phyloP scores from a whole-genome alignment of 2,113 vertebrate genomes.

The Rhynchomys soricoides region DNA sequence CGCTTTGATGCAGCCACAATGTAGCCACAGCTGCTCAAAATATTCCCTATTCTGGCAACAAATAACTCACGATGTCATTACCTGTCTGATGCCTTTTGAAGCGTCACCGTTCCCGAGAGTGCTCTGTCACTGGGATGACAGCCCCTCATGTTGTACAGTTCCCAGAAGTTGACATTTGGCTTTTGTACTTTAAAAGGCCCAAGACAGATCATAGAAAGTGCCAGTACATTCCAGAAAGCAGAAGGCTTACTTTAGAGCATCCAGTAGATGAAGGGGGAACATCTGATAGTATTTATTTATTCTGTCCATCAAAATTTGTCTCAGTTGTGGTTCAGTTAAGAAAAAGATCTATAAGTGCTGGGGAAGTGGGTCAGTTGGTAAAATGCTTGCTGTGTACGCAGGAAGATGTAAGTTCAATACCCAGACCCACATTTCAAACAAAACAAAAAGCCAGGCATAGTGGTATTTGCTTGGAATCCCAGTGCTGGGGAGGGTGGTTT shows the following conservation, averaged over 20 bases:
- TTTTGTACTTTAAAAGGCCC: slow-evolving; percentile 76
- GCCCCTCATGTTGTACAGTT: slow-evolving; percentile 70
- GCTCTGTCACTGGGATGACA: slow-evolving; percentile 76
- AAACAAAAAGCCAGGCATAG: neutral
- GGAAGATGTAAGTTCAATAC: neutral
- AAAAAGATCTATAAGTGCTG: neutral
- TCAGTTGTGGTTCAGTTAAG: slow-evolving; percentile 6
- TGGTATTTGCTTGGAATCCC: neutral
- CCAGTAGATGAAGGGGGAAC: neutral
- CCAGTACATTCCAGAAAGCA: slow-evolving; percentile 60
- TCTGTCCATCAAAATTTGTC: neutral
- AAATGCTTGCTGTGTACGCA: neutral
- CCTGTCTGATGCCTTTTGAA: slow-evolving; percentile 76
- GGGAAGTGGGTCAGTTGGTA: too few species aligned
- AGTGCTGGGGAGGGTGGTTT: too few species aligned
- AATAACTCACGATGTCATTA: slow-evolving; percentile 68
- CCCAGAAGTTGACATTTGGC: slow-evolving; percentile 72
- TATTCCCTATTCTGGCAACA: slow-evolving; percentile 58
- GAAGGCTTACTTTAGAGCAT: neutral
- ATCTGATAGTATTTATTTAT: neutral
- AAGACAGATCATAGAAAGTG: slow-evolving; percentile 65
- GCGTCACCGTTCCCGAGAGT: slow-evolving; percentile 4
- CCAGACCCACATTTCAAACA: neutral
- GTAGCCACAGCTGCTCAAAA: slow-evolving; percentile 45
- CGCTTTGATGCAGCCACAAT: slow-evolving; percentile 57